phyloP scores from a whole-genome alignment of 1,140 invertebrate genomes.

The Nephila pilipes region DNA sequence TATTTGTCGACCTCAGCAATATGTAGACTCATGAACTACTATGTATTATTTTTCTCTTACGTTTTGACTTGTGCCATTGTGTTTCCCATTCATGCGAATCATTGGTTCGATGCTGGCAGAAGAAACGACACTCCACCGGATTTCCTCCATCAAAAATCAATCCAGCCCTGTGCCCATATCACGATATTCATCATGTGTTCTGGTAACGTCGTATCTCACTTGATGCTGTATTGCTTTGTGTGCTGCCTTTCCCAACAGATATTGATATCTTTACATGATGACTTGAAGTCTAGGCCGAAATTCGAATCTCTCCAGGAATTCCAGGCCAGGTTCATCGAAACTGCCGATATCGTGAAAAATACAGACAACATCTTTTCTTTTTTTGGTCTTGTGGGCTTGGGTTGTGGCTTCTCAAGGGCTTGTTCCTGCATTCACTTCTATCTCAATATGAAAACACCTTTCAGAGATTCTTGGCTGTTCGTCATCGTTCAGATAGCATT shows the following conservation, averaged over 20 bases:
- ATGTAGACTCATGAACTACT: not conserved
- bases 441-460: constrained; percentile 37
- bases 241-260: constrained; percentile 30
- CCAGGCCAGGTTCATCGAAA: constrained; percentile 6
- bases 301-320: not conserved
- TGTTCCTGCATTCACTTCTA: constrained; percentile 73
- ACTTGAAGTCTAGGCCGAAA: not conserved
- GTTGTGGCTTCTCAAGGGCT: constrained; percentile 32
- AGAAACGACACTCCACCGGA: constrained; percentile 24
- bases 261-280: constrained; percentile 2
- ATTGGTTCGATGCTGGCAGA: constrained; percentile 53
- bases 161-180: not conserved
- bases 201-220: constrained; percentile 2
- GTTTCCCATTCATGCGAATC: constrained; percentile 38
- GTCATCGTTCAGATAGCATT: constrained; percentile 40
- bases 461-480: constrained; percentile 38
- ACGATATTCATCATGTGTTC: constrained; percentile 52
- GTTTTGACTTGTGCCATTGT: constrained; percentile 9
- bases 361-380: constrained; percentile 58
- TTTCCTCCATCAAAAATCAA: constrained; percentile 23
- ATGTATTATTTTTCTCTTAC: not conserved
- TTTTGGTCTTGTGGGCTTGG: constrained; percentile 62
- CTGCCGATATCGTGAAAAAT: constrained; percentile 6
- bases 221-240: constrained; percentile 60
- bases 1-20: not conserved